Evolutionary conservation across 2,888 invertebrate genomes (phyloP).

Genomic region (Lomographa bimaculata): DNA sequence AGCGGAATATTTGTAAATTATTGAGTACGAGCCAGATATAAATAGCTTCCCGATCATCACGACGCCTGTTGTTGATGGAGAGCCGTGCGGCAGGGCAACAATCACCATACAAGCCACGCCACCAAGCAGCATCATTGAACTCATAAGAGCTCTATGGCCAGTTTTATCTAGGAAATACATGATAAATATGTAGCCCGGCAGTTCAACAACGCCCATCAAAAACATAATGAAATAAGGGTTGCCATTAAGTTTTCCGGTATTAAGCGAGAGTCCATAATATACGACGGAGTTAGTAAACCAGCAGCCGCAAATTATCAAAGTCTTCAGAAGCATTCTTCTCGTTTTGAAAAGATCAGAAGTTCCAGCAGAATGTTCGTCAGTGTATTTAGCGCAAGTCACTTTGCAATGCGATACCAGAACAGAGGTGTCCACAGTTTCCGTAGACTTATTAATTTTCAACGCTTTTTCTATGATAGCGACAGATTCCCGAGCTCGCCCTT

Average conservation of each 20-base stretch:
- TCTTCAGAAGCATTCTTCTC: conserved; percentile 89
- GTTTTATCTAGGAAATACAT: conserved; percentile 89
- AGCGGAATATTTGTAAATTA: conserved; percentile 94
- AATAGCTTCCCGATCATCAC: conserved; percentile 92
- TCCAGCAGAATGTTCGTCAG: conserved; percentile 81
- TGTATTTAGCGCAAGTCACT: conserved; percentile 73
- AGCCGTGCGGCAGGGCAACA: conserved; percentile 87
- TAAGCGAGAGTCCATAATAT: conserved; percentile 93
- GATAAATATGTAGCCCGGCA: conserved; percentile 91
- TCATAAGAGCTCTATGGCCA: conserved; percentile 90
- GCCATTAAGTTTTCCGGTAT: conserved; percentile 89
- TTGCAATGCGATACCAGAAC: conserved; percentile 86
- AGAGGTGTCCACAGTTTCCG: conserved; percentile 85
- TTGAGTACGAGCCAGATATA: conserved; percentile 93
- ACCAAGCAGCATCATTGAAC: conserved; percentile 90
- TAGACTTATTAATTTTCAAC: conserved; percentile 86
- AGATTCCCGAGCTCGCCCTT: conserved; percentile 89
- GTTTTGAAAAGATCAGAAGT: conserved; percentile 90
- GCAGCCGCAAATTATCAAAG: conserved; percentile 90
- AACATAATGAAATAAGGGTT: conserved; percentile 92
- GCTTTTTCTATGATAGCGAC: conserved; percentile 89
- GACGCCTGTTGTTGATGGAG: conserved; percentile 83
- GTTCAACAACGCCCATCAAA: conserved; percentile 90
- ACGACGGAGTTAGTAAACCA: conserved; percentile 95
- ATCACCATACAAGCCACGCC: conserved; percentile 90